Base-by-base conservation (phyloP, 1,140 invertebrate genomes). In the Halotydeus destructor region DNA sequence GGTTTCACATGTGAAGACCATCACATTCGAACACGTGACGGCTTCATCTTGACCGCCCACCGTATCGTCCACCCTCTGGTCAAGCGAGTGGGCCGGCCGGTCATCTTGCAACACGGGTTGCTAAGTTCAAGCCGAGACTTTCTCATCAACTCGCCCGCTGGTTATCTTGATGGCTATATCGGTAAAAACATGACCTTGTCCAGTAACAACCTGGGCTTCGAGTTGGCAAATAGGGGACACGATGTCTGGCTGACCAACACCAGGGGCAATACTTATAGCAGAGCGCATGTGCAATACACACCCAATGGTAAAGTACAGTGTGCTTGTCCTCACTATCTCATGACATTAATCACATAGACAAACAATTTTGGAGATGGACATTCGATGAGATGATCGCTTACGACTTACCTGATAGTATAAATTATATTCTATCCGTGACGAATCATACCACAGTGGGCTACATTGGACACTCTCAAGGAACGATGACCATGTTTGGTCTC, bases 91-190 rank as follows among this genome's bases (percentile, higher is more conserved):
- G 4, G 11, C 16, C 67, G 31, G 3, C 66, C 67, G 0, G 70
- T 76, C 6, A 39, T 46, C 6, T 54, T 81, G 0, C 77, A 81
- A 53, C 79, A 83, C 55, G 81, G 80, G 0, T 60, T 83, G 4
- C 56, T 80, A 0, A 71, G 69, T 5, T 74, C 74, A 51, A 78
- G 77, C 1, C 68, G 71, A 0, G 75, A 78, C 55, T 85, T 71
- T 70, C 61, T 83, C 11, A 58, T 78, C 3, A 65, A 71, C 46
- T 72, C 72, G 12, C 66, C 68, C 1, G 55, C 69, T 28, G n/a
- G n/a, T n/a, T n/a, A n/a, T n/a, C n/a, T n/a, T n/a, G n/a, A n/a
- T n/a, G n/a, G n/a, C n/a, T n/a, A n/a, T n/a, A n/a, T n/a, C n/a
- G n/a, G n/a, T n/a, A n/a, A n/a, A n/a, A n/a, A n/a, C n/a, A n/a